Percentiles rank a stretch among this genome's conserved stretches.
These are phyloP conservation scores for Diplosoma virens DNA, from an alignment of 23 tunicate species.

Conservation along the genomic window DNA sequence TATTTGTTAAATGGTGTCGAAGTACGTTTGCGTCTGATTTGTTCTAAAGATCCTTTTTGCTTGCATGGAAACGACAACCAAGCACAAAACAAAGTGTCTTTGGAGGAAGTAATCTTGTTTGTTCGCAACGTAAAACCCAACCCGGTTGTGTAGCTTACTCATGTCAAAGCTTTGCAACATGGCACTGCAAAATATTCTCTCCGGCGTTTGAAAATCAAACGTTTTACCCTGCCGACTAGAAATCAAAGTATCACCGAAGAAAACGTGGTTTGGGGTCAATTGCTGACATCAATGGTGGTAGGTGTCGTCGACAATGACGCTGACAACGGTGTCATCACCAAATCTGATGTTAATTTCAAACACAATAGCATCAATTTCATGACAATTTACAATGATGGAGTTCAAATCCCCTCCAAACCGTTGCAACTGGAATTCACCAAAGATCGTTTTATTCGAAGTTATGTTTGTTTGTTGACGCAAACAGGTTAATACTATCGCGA, in stretches of 20 bases:
- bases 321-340: not conserved
- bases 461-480: too few species aligned
- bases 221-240: not conserved
- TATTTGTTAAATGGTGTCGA: too few species aligned
- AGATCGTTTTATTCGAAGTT: not conserved
- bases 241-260: not conserved
- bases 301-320: not conserved
- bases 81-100: not conserved
- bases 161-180: not conserved
- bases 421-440: not conserved
- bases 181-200: not conserved
- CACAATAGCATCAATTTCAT: not conserved
- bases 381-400: not conserved
- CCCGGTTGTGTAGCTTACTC: not conserved
- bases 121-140: not conserved
- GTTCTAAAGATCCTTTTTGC: not conserved
- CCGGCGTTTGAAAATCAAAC: not conserved
- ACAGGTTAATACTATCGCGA: too few species aligned
- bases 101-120: too few species aligned
- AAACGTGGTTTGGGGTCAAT: not conserved
- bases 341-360: not conserved
- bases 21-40: too few species aligned
- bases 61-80: not conserved
- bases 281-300: not conserved
- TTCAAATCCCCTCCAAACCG: not conserved